Evolutionary conservation across 2,113 vertebrate species (phyloP).

Genomic region (Mustelus asterias): DNA sequence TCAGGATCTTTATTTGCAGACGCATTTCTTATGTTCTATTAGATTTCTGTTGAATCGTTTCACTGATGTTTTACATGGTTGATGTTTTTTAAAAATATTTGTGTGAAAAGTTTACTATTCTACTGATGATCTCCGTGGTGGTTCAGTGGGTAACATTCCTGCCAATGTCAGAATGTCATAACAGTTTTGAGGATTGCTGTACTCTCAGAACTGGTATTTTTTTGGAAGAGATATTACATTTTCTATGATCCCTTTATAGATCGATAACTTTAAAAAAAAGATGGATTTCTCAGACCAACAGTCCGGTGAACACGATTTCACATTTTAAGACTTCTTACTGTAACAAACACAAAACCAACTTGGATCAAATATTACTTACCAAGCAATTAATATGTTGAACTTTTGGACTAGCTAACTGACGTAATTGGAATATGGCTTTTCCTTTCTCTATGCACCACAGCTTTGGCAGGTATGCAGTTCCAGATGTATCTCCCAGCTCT

Average conservation of each 20-base stretch:
- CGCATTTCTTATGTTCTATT: not conserved
- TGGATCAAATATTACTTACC: not conserved
- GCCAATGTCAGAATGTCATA: not conserved
- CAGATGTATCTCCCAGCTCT: not conserved
- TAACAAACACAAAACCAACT: not conserved
- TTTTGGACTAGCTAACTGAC: not conserved
- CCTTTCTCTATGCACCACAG: not conserved
- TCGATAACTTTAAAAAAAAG: not conserved
- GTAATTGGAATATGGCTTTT: no score
- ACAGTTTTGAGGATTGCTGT: not conserved
- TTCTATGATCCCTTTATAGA: not conserved
- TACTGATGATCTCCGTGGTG: not conserved
- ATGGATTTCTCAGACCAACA: not conserved
- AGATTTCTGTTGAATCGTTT: not conserved
- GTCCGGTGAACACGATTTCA: not conserved
- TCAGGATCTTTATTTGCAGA: not conserved
- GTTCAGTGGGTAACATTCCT: not conserved
- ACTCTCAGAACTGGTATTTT: not conserved
- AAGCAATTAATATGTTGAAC: not conserved
- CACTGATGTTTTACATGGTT: not conserved
- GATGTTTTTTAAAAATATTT: not conserved
- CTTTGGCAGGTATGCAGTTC: not conserved
- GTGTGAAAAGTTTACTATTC: not conserved
- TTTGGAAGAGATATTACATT: not conserved
- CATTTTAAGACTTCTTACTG: not conserved